These are phyloP conservation scores for Andinoacara biseriatus DNA, from an alignment of 2,113 vertebrate species.

Conservation along the genomic window DNA sequence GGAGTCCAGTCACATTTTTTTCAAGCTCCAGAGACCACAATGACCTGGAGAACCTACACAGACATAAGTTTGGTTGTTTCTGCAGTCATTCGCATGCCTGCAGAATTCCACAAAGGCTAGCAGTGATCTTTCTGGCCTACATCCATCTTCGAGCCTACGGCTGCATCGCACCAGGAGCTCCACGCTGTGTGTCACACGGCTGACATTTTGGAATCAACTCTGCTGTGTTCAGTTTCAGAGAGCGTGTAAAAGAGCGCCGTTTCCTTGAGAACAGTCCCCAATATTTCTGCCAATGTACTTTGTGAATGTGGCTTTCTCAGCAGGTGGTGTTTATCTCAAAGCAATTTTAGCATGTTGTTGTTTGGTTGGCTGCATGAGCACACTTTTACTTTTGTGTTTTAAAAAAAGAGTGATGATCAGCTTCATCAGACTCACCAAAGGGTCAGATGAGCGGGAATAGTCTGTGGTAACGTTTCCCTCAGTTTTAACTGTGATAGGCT, in stretches of 20 bases:
- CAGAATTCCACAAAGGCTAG: fast-evolving
- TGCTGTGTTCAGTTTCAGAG: neutral
- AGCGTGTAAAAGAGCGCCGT: neutral
- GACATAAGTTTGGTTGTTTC: too few relatives aligned
- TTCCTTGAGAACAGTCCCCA: too few relatives aligned
- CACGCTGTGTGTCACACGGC: neutral
- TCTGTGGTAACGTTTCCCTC: neutral
- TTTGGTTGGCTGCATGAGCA: neutral
- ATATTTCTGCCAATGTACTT: too few relatives aligned
- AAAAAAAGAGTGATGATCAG: fast-evolving
- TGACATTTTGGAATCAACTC: neutral
- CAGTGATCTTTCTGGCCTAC: neutral
- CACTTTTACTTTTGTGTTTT: neutral
- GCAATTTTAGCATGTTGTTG: neutral
- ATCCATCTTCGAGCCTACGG: neutral
- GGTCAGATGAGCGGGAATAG: neutral
- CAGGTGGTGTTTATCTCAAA: neutral
- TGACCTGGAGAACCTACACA: too few relatives aligned
- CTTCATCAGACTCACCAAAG: neutral
- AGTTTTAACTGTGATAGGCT: neutral
- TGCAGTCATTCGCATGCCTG: neutral
- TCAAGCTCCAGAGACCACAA: too few relatives aligned
- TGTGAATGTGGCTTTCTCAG: too few relatives aligned
- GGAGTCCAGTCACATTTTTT: too few relatives aligned
- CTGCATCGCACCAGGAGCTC: neutral